Percentiles rank a stretch among this genome's conserved stretches.
Evolutionary conservation across 23 tunicate genomes (phyloP).

Genomic region (Ascidia mentula): DNA sequence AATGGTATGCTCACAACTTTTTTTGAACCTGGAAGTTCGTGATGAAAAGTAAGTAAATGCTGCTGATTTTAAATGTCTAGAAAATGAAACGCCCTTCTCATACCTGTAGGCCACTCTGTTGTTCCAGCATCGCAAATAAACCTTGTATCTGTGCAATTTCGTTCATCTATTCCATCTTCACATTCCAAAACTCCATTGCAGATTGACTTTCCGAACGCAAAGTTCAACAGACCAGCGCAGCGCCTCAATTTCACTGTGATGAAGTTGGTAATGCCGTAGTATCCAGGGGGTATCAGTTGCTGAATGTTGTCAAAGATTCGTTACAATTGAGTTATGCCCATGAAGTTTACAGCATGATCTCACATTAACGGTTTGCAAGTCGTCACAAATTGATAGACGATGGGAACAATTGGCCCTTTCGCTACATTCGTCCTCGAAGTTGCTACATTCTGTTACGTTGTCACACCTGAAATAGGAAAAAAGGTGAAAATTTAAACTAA

Average conservation of each 20-base stretch:
- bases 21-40: constrained; percentile 12
- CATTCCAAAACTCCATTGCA: constrained; percentile 48
- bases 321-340: too few relatives aligned
- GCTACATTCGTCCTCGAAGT: constrained; percentile 16
- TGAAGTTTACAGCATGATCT: too few relatives aligned
- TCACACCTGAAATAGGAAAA: constrained; percentile 4
- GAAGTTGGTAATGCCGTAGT: background rate
- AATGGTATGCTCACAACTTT: constrained; percentile 22
- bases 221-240: background rate
- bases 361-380: too few relatives aligned
- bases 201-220: constrained; percentile 21
- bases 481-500: too few relatives aligned
- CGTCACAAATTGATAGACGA: background rate
- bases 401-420: constrained; percentile 2
- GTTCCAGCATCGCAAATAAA: constrained; percentile 38
- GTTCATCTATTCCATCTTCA: constrained; percentile 27
- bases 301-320: too few relatives aligned
- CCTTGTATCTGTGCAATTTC: constrained; percentile 10
- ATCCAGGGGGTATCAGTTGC: background rate
- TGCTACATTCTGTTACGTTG: background rate
- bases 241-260: background rate
- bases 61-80: too few relatives aligned
- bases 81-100: too few relatives aligned
- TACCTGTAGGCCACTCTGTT: constrained; percentile 3
- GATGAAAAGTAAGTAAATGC: too few relatives aligned